Evolutionary conservation across 2,888 invertebrate species (phyloP).

Genomic region (Agrenia bidenticulata): DNA sequence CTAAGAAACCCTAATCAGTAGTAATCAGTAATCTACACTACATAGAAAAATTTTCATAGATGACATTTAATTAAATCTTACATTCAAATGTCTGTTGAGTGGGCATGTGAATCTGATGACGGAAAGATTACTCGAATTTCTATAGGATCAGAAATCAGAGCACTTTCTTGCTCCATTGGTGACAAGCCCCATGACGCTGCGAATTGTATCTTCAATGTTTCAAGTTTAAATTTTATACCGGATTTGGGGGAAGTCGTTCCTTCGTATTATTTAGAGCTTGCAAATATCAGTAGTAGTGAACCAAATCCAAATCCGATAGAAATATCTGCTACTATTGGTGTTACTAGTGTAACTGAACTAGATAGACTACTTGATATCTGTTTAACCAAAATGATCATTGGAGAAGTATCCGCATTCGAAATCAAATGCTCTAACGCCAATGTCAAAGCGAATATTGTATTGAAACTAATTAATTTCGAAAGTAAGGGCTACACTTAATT

Average conservation of each 20-base stretch:
- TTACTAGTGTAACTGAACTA: slow-evolving; percentile 26
- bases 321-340: slow-evolving; percentile 19
- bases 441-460: slow-evolving; percentile 1
- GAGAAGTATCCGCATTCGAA: slow-evolving; percentile 24
- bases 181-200: not conserved
- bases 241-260: not conserved
- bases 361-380: slow-evolving; percentile 37
- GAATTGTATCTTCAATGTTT: not conserved
- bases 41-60: too few species aligned
- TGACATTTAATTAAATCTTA: too few species aligned
- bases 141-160: too few species aligned
- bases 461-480: slow-evolving; percentile 24
- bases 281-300: too few species aligned
- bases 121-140: not conserved
- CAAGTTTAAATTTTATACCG: not conserved
- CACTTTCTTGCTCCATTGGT: not conserved
- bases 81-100: not conserved
- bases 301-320: too few species aligned
- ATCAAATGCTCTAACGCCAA: slow-evolving; percentile 13
- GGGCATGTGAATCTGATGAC: not conserved
- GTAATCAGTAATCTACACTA: too few species aligned
- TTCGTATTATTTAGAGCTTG: not conserved
- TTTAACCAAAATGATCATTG: slow-evolving; percentile 25
- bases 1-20: not conserved
- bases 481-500: slow-evolving; percentile 10